Base-by-base conservation (phyloP, 2,888 invertebrate genomes). In the Callinectes sapidus region DNA sequence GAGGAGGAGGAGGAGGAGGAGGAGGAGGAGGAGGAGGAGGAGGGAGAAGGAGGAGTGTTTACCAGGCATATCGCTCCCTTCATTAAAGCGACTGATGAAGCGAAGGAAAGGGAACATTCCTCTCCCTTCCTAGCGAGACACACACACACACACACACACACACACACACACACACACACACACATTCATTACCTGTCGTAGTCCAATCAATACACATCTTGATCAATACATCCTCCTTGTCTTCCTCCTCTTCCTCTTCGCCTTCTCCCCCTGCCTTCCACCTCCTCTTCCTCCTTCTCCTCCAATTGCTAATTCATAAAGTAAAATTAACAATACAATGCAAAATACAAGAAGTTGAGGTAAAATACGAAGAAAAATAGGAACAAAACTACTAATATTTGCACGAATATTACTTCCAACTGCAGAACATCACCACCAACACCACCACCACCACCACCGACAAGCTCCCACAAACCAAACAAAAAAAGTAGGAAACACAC, bases 91-190 rank as follows among this genome's bases (percentile, higher is more conserved):
- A 35, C 81, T 81, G 81, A 81, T 81, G 81, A 81, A 18, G 81
- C 32, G 81, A 35, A 35, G 81, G 81, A 35, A 81, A 35, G 81
- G 81, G 81, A 81, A 81, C 14, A 35, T 71, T 10, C 39, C 28
- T 86, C 86, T 23, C 86, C 48, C 48, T 48, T 6, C 39, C 86
- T 42, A 18, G 86, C 71, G 71, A 87, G 23, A 42, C 48, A 87
- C 87, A 48, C 48, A 87, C 42, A 87, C 71, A 71, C 71, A 71
- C 71, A 71, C 71, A 71, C 71, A 71, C 71, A 71, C 71, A 71
- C 71, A 71, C 71, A 71, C 71, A 71, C 71, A 71, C 86, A 86
- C 86, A 86, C 86, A 39, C 86, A 42, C 86, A 86, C 86, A 42
- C 86, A 42, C 42, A 42, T 23, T 14, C 35, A 14, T 81, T 35